A percentile compares a stretch with the other conserved stretches of the same genome.
phyloP scores from a whole-genome alignment of 2,888 invertebrate species.

The Synanthedon tipuliformis region DNA sequence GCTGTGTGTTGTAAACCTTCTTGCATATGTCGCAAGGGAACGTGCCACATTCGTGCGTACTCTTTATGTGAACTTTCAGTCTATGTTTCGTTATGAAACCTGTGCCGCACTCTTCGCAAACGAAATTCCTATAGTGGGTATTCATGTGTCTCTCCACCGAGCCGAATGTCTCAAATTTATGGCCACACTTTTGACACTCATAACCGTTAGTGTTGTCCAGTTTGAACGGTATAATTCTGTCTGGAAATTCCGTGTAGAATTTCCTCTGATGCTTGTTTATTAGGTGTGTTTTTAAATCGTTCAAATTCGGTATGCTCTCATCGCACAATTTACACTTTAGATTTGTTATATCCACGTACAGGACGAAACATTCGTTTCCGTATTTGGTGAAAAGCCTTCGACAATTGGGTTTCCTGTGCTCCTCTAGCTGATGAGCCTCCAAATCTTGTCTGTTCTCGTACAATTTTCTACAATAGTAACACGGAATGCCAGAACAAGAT shows the following conservation, averaged over 20 bases:
- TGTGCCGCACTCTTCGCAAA: constrained; percentile 21
- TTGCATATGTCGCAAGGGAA: constrained; percentile 23
- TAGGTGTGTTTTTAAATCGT: constrained; percentile 38
- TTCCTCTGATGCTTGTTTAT: constrained; percentile 35
- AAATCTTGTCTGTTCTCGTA: constrained; percentile 32
- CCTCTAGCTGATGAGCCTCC: constrained; percentile 21
- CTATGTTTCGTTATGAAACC: constrained; percentile 41
- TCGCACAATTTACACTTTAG: constrained; percentile 39
- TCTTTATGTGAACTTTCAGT: constrained; percentile 30
- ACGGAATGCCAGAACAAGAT: constrained; percentile 40
- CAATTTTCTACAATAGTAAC: constrained; percentile 42
- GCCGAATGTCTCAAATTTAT: constrained; percentile 12
- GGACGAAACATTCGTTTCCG: constrained; percentile 37
- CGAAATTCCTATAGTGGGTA: constrained; percentile 15
- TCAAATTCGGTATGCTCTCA: constrained; percentile 19
- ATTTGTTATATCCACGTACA: constrained; percentile 46
- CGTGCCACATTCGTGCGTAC: constrained; percentile 10
- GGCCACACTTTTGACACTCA: constrained; percentile 17
- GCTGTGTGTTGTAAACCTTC: constrained; percentile 20
- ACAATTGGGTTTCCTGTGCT: constrained; percentile 27
- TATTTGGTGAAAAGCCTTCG: constrained; percentile 28
- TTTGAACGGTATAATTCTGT: constrained; percentile 48
- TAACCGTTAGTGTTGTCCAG: constrained; percentile 10
- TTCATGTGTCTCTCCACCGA: constrained; percentile 15
- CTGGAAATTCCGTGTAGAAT: constrained; percentile 27